Evolutionary conservation across 2,888 invertebrate species (phyloP), one percentile per base, ranked within the genome.

Genomic region (Drosophila recens): DNA sequence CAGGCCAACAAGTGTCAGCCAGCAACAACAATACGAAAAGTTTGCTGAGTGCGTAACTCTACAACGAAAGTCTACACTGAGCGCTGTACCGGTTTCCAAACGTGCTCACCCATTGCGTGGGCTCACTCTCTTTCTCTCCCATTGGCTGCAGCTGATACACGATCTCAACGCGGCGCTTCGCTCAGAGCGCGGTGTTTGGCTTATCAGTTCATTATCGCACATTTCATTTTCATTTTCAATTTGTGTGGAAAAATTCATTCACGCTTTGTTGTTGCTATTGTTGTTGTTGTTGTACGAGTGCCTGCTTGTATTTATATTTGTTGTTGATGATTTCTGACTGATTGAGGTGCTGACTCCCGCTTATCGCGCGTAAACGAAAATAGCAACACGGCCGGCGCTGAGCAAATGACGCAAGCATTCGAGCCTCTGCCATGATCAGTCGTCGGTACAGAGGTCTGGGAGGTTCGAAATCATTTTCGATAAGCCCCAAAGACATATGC

Each of bases 181-280:
- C 42, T 42, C 58, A 38, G 67, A 62, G 61, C 66, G 51, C 54
- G 36, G 46, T 66, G 64, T 66, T 48, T 62, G 54, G 62, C 85
- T 89, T 86, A 86, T 86, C 86, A 86, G 87, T 75, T 82, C 56
- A 79, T 80, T 89, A 86, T 89, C 87, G 75, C 71, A 75, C 64
- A 83, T 74, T 74, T 75, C 72, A 69, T 79, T 82, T 86, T 83
- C 75, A 62, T 75, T 84, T 85, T 88, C 79, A 80, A 88, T 88
- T 85, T 87, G 88, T 80, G 76, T 77, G 69, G 80, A 85, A 85
- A 71, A 80, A 87, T 85, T 87, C 87, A 88, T 88, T 87, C 89
- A 88, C 77, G 72, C 72, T 70, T 68, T 48, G 48, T 30, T 57
- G 17, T 49, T 57, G 34, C 40, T 53, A 34, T 58, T 40, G 30